Conservation (phyloP, 2,888 invertebrate species). For the Schizaphis graminum region DNA sequence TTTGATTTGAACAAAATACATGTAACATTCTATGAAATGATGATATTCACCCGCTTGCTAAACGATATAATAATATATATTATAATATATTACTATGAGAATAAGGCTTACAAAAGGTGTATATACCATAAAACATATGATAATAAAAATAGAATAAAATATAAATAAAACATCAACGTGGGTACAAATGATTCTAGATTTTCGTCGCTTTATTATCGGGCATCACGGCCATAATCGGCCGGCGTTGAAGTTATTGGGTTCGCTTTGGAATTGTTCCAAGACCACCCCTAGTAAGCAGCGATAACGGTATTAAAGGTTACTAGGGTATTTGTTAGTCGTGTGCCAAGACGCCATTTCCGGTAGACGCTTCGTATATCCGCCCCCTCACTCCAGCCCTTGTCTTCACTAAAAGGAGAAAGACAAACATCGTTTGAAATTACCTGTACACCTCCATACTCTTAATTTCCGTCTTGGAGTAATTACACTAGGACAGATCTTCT, state of each 20-base stretch:
- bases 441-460: background rate
- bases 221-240: slow-evolving; percentile 54
- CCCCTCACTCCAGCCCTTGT: background rate
- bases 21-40: background rate
- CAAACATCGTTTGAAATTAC: slow-evolving; percentile 18
- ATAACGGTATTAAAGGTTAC: slow-evolving; percentile 65
- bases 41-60: background rate
- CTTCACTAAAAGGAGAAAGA: background rate
- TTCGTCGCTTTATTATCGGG: slow-evolving; percentile 47
- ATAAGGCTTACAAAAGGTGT: background rate
- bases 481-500: background rate
- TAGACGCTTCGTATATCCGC: slow-evolving; percentile 44
- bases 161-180: slow-evolving; percentile 27
- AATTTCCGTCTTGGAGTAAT: background rate
- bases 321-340: slow-evolving; percentile 42
- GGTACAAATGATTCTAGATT: slow-evolving; percentile 39
- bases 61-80: background rate
- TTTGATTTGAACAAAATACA: background rate
- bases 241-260: slow-evolving; percentile 58
- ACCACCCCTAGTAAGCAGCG: slow-evolving; percentile 46
- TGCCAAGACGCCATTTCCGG: slow-evolving; percentile 57
- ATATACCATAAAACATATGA: background rate
- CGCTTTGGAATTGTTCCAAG: slow-evolving; percentile 59
- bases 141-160: background rate
- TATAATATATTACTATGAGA: background rate